Percentiles rank a stretch among this genome's conserved stretches.
Evolutionary conservation across 2,113 vertebrate genomes (phyloP).

Genomic region (Narcine bancroftii): DNA sequence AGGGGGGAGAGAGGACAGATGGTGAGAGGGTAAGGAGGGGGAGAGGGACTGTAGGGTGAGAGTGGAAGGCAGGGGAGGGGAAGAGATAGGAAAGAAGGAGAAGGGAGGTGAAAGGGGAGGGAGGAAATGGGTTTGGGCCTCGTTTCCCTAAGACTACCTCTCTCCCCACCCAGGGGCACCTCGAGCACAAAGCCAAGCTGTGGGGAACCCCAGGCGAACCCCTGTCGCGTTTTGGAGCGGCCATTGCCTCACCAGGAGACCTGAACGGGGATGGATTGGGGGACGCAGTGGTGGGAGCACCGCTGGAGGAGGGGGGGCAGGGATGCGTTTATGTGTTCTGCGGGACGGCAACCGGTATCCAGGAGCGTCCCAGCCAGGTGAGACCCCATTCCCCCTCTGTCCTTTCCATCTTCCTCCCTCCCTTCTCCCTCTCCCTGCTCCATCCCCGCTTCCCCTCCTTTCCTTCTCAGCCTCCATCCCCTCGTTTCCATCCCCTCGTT

Average conservation of each 20-base stretch:
- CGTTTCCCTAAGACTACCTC: conserved; percentile 40
- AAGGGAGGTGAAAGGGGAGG: neutral
- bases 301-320: conserved; percentile 58
- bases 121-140: too few relatives aligned
- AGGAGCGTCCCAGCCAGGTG: conserved; percentile 48
- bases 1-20: too few relatives aligned
- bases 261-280: conserved; percentile 62
- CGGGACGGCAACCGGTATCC: conserved; percentile 51
- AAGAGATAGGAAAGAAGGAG: conserved; percentile 49
- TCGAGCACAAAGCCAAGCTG: conserved; percentile 20
- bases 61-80: neutral
- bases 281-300: conserved; percentile 72
- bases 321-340: conserved; percentile 72
- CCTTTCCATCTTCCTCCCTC: neutral
- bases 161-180: neutral
- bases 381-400: neutral
- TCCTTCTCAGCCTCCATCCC: neutral
- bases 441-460: neutral
- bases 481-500: neutral
- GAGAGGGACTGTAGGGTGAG: neutral
- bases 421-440: neutral
- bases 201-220: conserved; percentile 44
- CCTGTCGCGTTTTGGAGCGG: conserved; percentile 63
- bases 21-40: too few relatives aligned
- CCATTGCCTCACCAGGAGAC: conserved; percentile 58